Percentiles rank a stretch among this genome's conserved stretches.
Conservation (phyloP, 2,797 vertebrate genomes). For the Danio choprae region DNA sequence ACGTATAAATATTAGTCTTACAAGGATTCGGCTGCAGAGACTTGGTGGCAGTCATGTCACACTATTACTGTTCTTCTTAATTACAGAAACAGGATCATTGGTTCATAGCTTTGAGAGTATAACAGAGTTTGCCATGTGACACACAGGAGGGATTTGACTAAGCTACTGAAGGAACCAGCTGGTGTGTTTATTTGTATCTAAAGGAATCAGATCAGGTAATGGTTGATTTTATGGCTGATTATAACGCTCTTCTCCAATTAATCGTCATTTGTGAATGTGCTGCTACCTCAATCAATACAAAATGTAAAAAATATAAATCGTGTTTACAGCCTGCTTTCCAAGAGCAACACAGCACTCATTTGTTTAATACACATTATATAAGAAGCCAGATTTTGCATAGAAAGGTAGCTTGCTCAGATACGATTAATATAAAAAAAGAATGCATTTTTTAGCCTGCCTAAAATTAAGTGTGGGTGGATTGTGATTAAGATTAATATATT, state of each 20-base stretch:
- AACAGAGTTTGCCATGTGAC: slow-evolving; percentile 1
- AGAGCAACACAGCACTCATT: background rate
- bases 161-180: background rate
- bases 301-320: background rate
- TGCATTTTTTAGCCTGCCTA: background rate
- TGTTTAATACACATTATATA: background rate
- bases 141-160: background rate
- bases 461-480: background rate
- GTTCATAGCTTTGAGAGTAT: slow-evolving; percentile 26
- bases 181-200: background rate
- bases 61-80: background rate
- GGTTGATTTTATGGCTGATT: background rate
- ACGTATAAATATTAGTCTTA: background rate
- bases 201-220: slow-evolving; percentile 16
- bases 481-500: background rate
- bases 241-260: background rate
- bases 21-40: background rate
- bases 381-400: slow-evolving; percentile 23
- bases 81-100: slow-evolving; percentile 9
- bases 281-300: background rate
- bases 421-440: background rate
- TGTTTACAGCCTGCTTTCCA: slow-evolving; percentile 2
- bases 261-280: slow-evolving; percentile 9
- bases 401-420: background rate
- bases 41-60: background rate